Conservation (phyloP, 2,113 vertebrate species). For the Orthonyx spaldingii region DNA sequence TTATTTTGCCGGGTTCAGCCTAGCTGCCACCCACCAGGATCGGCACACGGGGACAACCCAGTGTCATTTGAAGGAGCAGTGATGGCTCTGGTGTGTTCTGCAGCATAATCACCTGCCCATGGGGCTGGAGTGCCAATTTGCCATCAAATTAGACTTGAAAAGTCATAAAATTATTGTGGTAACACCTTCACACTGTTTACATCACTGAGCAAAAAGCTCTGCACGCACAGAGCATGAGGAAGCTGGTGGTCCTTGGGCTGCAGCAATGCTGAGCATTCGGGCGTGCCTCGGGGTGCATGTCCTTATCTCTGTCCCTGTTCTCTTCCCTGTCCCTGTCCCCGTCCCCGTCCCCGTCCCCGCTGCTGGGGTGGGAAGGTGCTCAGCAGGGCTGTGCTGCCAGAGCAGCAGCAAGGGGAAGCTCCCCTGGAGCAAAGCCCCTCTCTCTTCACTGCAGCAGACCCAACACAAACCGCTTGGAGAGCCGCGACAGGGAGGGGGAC, state of each 20-base stretch:
- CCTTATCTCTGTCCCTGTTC: not conserved
- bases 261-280: not conserved
- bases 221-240: rapidly evolving
- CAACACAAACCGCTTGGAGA: not conserved
- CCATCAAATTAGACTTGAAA: not conserved
- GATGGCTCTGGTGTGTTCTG: not conserved
- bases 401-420: not conserved
- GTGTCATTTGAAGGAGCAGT: not conserved
- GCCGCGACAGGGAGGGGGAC: rapidly evolving
- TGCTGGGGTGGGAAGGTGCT: not conserved
- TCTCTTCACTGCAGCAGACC: not conserved
- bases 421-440: not conserved
- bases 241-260: not conserved
- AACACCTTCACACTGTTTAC: not conserved
- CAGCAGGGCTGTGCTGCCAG: not conserved
- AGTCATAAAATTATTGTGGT: not conserved
- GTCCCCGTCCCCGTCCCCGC: not conserved
- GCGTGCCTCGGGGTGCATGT: rapidly evolving
- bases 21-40: not conserved
- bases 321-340: not conserved
- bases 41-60: rapidly evolving
- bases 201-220: not conserved
- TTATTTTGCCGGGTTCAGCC: not conserved
- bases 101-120: rapidly evolving
- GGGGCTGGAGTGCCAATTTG: not conserved